Evolutionary conservation across 1,140 invertebrate genomes (phyloP).

Genomic region (Ostrea edulis): DNA sequence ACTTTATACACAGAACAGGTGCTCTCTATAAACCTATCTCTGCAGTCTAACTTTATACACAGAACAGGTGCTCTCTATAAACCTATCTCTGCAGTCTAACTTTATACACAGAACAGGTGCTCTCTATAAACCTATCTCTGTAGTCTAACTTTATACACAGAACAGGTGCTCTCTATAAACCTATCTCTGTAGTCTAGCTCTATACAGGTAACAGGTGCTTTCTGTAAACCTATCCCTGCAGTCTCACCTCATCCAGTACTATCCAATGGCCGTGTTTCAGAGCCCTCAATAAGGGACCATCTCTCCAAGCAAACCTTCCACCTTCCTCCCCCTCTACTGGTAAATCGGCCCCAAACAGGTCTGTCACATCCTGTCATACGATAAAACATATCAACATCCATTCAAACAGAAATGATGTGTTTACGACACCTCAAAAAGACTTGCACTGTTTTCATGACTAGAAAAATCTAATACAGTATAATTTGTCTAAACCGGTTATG

Average conservation of each 20-base stretch:
- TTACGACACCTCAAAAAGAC: not conserved
- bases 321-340: constrained; percentile 91
- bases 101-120: too few relatives aligned
- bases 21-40: too few relatives aligned
- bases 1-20: too few relatives aligned
- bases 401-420: not conserved
- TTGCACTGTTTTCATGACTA: not conserved
- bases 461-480: not conserved
- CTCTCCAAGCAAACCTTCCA: constrained; percentile 94
- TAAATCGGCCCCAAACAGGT: constrained; percentile 98
- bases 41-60: too few relatives aligned
- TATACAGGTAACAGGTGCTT: too few relatives aligned
- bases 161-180: too few relatives aligned
- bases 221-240: not conserved
- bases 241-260: constrained; percentile 92
- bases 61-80: too few relatives aligned
- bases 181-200: too few relatives aligned
- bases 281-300: constrained; percentile 96
- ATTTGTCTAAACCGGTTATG: too few relatives aligned
- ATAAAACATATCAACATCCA: not conserved
- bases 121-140: too few relatives aligned
- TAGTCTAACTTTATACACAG: too few relatives aligned
- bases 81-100: too few relatives aligned
- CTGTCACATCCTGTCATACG: constrained; percentile 90
- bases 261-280: constrained; percentile 97